Evolutionary conservation across 2,888 invertebrate genomes (phyloP).

Genomic region (Iphiclides podalirius): DNA sequence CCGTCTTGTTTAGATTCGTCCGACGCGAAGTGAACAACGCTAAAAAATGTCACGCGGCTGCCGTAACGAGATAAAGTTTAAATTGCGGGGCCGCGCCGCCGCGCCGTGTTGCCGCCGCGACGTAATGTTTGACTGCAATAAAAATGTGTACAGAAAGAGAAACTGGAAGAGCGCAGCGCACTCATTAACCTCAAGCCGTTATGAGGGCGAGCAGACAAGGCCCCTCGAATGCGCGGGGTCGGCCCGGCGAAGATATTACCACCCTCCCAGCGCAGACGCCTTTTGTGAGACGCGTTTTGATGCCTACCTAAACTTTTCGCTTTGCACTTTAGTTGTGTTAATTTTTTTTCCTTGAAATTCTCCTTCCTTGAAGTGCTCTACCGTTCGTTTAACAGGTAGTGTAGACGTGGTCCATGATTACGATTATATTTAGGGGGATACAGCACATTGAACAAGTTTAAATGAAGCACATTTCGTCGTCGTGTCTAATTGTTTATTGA

Average conservation of each 20-base stretch:
- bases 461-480: too few species aligned
- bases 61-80: constrained; percentile 19
- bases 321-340: neutral
- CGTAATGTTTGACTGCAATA: too few species aligned
- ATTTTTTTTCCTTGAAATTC: neutral
- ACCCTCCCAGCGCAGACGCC: constrained; percentile 4
- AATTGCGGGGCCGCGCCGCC: constrained; percentile 15
- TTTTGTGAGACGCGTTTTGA: constrained; percentile 10
- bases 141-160: constrained; percentile 27
- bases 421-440: neutral
- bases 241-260: constrained; percentile 25
- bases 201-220: constrained; percentile 25
- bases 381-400: neutral
- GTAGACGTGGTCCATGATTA: neutral
- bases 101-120: constrained; percentile 26
- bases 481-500: too few species aligned
- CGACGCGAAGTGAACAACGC: too few species aligned
- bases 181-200: constrained; percentile 45
- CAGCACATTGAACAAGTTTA: too few species aligned
- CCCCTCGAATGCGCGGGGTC: constrained; percentile 26
- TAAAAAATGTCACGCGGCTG: constrained; percentile 12
- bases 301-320: constrained; percentile 1
- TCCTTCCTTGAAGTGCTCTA: too few species aligned
- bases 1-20: neutral
- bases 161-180: constrained; percentile 42